These are phyloP conservation scores for Sitta europaea DNA, from an alignment of 2,113 vertebrate species.

Conservation along the genomic window DNA sequence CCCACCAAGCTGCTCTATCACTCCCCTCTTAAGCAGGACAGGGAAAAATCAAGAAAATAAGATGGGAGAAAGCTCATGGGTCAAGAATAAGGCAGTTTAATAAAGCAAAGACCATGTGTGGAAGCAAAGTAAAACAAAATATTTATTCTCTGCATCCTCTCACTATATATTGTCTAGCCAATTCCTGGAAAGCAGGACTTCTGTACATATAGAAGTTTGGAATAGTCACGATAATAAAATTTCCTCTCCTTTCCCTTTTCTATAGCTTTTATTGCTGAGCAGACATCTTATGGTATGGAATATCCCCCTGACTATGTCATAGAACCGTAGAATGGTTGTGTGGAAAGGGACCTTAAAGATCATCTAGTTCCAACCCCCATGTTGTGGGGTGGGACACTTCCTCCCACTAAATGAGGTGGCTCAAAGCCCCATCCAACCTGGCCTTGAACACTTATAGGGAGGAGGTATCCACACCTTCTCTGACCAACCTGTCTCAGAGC, in stretches of 20 bases:
- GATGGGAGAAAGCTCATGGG: not conserved
- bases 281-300: not conserved
- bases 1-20: not conserved
- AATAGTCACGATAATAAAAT: not conserved
- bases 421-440: not conserved
- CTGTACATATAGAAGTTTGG: not conserved
- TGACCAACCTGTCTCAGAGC: not conserved
- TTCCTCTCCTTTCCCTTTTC: not conserved
- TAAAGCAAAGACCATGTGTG: not conserved
- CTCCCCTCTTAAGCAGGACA: not conserved
- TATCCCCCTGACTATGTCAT: not conserved
- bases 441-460: not conserved
- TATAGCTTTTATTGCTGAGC: not conserved
- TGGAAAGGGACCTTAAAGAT: not conserved
- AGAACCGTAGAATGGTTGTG: not conserved
- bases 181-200: not conserved
- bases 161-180: not conserved
- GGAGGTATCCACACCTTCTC: not conserved
- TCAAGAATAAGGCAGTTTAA: not conserved
- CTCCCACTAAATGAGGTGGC: accelerated
- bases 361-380: not conserved
- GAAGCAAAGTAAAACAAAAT: not conserved
- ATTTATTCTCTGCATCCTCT: not conserved
- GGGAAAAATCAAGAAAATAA: not conserved
- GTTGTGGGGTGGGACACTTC: accelerated